Percentiles rank a stretch among this genome's conserved stretches.
phyloP scores from a whole-genome alignment of 2,113 vertebrate genomes.

The Morone saxatilis region DNA sequence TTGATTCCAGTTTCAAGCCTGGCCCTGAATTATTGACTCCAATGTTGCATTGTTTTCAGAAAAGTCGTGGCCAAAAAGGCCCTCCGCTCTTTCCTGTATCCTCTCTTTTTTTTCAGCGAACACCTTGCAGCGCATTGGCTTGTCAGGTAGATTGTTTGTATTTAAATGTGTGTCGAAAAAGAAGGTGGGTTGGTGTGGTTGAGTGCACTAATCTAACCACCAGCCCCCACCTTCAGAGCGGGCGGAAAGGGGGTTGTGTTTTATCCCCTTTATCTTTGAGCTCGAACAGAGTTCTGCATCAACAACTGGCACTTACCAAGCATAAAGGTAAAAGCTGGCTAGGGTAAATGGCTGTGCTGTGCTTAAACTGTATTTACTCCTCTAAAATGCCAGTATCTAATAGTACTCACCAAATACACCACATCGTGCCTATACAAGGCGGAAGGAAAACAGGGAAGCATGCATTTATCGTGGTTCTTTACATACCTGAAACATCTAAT shows the following conservation, averaged over 20 bases:
- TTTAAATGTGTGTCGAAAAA: conserved; percentile 26
- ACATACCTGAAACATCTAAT: conserved; percentile 16
- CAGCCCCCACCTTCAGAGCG: conserved; percentile 24
- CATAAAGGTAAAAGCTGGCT: conserved; percentile 28
- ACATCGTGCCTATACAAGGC: background rate
- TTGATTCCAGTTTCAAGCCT: conserved; percentile 77
- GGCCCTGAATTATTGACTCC: conserved; percentile 62
- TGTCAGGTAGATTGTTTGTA: conserved; percentile 26
- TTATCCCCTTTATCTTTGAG: conserved; percentile 48
- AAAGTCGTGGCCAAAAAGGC: no score
- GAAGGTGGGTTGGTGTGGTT: background rate
- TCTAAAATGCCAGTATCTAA: background rate
- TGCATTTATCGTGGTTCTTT: background rate
- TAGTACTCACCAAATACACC: no score
- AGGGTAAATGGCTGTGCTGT: background rate
- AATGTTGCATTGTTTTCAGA: conserved; percentile 66
- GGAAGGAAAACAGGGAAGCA: background rate
- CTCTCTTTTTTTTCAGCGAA: conserved; percentile 2
- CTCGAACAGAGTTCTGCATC: conserved; percentile 19
- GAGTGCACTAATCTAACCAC: conserved; percentile 31
- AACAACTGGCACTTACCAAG: conserved; percentile 38
- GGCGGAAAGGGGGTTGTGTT: conserved; percentile 8
- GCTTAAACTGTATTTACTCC: conserved; percentile 16
- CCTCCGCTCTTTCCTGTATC: conserved; percentile 27
- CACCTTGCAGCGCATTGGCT: background rate